Evolutionary conservation across 2,888 invertebrate genomes (phyloP).

Genomic region (Encarsia formosa): DNA sequence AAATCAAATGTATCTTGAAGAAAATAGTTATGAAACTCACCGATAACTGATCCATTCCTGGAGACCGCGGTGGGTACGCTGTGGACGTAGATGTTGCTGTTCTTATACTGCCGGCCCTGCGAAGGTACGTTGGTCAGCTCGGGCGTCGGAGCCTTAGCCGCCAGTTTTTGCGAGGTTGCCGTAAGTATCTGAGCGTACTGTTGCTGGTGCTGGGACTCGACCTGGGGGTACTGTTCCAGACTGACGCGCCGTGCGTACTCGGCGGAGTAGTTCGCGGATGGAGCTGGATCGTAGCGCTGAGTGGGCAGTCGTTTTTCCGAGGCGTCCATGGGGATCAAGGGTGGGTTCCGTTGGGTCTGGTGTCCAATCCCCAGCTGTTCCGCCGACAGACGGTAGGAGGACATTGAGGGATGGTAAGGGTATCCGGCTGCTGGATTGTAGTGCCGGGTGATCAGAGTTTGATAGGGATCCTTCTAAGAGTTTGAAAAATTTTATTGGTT

Average conservation of each 20-base stretch:
- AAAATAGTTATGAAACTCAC: too few relatives aligned
- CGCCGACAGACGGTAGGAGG: too few relatives aligned
- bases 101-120: not conserved
- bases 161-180: not conserved
- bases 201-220: not conserved
- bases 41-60: not conserved
- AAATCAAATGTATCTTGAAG: too few relatives aligned
- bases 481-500: too few relatives aligned
- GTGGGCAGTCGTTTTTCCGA: not conserved
- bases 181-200: not conserved
- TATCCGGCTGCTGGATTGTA: too few relatives aligned
- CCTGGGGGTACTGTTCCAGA: not conserved
- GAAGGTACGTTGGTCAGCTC: not conserved
- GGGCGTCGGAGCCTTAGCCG: not conserved
- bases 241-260: not conserved
- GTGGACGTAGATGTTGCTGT: not conserved
- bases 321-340: too few relatives aligned
- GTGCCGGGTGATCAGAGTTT: not conserved
- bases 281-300: not conserved
- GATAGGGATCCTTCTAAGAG: too few relatives aligned
- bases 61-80: not conserved
- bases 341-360: not conserved
- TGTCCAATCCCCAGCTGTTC: not conserved
- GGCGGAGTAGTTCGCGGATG: too few relatives aligned
- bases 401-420: too few relatives aligned